Evolutionary conservation across 2,888 invertebrate genomes (phyloP).

Genomic region (Ormia ochracea): DNA sequence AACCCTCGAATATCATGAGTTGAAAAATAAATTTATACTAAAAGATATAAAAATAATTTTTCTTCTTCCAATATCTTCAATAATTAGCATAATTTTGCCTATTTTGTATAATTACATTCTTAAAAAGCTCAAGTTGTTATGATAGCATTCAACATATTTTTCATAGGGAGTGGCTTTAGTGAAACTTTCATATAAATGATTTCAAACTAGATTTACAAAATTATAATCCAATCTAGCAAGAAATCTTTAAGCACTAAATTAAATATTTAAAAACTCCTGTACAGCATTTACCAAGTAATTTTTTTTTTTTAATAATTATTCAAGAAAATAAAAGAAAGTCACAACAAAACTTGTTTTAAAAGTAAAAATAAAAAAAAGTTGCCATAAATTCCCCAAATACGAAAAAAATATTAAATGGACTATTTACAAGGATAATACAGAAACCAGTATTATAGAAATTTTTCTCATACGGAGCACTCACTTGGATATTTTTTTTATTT

Average conservation of each 20-base stretch:
- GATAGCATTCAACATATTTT: neutral
- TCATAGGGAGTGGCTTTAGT: slow-evolving; percentile 46
- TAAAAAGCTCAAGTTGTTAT: slow-evolving; percentile 2
- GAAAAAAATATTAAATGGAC: neutral
- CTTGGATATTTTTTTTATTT: slow-evolving; percentile 4
- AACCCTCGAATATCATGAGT: neutral
- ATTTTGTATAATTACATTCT: neutral
- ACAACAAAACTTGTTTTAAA: neutral
- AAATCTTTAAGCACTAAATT: neutral
- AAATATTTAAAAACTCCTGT: neutral
- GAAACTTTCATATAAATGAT: neutral
- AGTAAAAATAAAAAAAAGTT: neutral
- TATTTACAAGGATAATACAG: slow-evolving; percentile 24
- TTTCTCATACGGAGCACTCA: neutral
- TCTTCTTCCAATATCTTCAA: neutral
- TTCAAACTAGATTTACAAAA: neutral
- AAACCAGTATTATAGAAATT: neutral
- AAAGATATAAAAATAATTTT: neutral
- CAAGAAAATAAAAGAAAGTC: neutral
- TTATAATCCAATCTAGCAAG: neutral
- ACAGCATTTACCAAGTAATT: neutral
- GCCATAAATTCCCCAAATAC: slow-evolving; percentile 14
- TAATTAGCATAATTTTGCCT: slow-evolving; percentile 43
- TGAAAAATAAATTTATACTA: neutral
- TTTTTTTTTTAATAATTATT: neutral